Conservation (phyloP, 2,797 vertebrate genomes). For the Characodon lateralis region DNA sequence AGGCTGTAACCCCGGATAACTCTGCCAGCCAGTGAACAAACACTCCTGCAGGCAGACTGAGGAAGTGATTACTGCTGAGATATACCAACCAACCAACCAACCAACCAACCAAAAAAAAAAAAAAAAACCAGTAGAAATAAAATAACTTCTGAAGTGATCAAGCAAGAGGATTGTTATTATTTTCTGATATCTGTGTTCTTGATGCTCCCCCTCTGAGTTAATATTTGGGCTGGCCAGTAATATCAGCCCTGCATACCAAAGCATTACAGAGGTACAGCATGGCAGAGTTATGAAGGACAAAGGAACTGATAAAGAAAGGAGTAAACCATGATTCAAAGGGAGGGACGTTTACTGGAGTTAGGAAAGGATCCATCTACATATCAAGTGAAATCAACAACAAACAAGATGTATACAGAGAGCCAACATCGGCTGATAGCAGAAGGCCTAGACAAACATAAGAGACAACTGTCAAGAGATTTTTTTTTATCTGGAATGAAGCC, state of each 20-base stretch:
- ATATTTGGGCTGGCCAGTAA: slow-evolving; percentile 38
- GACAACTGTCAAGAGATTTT: slow-evolving; percentile 59
- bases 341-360: slow-evolving; percentile 36
- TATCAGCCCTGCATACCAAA: slow-evolving; percentile 49
- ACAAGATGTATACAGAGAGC: slow-evolving; percentile 48
- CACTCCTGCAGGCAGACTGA: slow-evolving; percentile 11
- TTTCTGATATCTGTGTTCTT: slow-evolving; percentile 1
- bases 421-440: slow-evolving; percentile 46
- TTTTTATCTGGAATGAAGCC: slow-evolving; percentile 47
- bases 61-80: slow-evolving; percentile 25
- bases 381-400: slow-evolving; percentile 62
- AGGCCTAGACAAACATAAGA: slow-evolving; percentile 63
- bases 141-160: not conserved
- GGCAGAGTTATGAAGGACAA: slow-evolving; percentile 13
- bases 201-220: slow-evolving; percentile 44
- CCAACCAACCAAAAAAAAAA: slow-evolving; percentile 1
- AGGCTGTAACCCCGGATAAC: slow-evolving; percentile 55
- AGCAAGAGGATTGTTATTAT: not conserved
- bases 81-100: slow-evolving; percentile 13
- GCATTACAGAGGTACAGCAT: slow-evolving; percentile 36
- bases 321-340: slow-evolving; percentile 36
- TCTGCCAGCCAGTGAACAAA: slow-evolving; percentile 21
- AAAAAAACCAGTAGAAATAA: slow-evolving; percentile 10
- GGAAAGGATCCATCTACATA: slow-evolving; percentile 37
- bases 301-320: slow-evolving; percentile 21